Percentiles rank a stretch among this genome's conserved stretches.
phyloP scores from a whole-genome alignment of 1,140 invertebrate species.

The Ylistrum balloti region DNA sequence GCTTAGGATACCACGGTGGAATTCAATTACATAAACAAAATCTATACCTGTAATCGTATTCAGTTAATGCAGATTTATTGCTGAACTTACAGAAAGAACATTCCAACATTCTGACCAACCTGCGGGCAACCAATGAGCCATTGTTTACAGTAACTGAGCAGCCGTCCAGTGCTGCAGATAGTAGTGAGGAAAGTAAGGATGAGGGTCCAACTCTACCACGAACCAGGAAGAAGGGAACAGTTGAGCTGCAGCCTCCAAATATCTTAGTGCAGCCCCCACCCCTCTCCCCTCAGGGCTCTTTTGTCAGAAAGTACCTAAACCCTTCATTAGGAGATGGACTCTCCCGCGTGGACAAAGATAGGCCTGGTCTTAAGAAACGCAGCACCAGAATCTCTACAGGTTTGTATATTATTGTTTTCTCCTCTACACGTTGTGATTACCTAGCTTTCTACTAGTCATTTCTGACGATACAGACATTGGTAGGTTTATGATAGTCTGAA shows the following conservation, averaged over 20 bases:
- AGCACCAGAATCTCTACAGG: conserved; percentile 83
- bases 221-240: conserved; percentile 79
- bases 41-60: no score
- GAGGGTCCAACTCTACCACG: conserved; percentile 71
- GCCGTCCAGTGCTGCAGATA: conserved; percentile 76
- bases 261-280: conserved; percentile 76
- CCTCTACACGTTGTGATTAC: no score
- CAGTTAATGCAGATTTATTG: no score
- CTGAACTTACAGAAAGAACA: conserved; percentile 90
- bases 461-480: no score
- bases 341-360: conserved; percentile 87
- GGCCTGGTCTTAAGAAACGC: conserved; percentile 86
- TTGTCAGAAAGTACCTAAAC: conserved; percentile 92
- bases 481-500: no score
- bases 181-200: conserved; percentile 80
- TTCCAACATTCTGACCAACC: conserved; percentile 93
- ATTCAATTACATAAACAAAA: no score
- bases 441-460: no score
- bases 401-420: conserved; percentile 57
- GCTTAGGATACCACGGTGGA: no score
- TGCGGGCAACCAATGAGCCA: conserved; percentile 94
- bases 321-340: conserved; percentile 92
- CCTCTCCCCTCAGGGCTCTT: conserved; percentile 72
- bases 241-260: conserved; percentile 79
- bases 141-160: conserved; percentile 81